Conservation (phyloP, 1,140 invertebrate species). For the Meloidogyne hapla region DNA sequence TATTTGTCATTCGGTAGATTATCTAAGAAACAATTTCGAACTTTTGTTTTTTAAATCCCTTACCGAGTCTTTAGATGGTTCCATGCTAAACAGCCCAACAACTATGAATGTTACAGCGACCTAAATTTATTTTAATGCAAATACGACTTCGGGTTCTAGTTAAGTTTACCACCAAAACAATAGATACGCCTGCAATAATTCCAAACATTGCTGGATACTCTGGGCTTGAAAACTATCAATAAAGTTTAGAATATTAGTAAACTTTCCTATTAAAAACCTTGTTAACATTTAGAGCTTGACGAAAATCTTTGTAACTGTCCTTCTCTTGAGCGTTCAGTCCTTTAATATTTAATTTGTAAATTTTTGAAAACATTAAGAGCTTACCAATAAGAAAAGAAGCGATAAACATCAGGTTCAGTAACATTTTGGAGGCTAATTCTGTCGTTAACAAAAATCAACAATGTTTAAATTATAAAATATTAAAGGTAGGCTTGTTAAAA, state of each 20-base stretch:
- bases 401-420: background rate
- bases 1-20: slow-evolving; percentile 62
- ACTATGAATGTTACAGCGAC: slow-evolving; percentile 58
- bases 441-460: background rate
- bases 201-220: slow-evolving; percentile 62
- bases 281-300: slow-evolving; percentile 28
- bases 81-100: slow-evolving; percentile 59
- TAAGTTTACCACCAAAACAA: slow-evolving; percentile 43
- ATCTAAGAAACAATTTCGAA: slow-evolving; percentile 16
- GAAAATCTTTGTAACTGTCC: background rate
- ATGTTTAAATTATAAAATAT: background rate
- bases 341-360: background rate
- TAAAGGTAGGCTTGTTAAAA: background rate
- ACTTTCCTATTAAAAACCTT: background rate
- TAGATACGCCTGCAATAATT: slow-evolving; percentile 58
- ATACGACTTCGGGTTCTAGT: too few relatives aligned
- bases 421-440: background rate
- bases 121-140: background rate
- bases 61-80: slow-evolving; percentile 61
- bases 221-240: slow-evolving; percentile 38
- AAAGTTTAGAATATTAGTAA: background rate
- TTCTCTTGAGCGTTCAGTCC: background rate
- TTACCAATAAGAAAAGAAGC: background rate
- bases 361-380: background rate
- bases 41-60: slow-evolving; percentile 1